Evolutionary conservation across 2,113 vertebrate genomes (phyloP).

Genomic region (Entomyzon cyanotis): DNA sequence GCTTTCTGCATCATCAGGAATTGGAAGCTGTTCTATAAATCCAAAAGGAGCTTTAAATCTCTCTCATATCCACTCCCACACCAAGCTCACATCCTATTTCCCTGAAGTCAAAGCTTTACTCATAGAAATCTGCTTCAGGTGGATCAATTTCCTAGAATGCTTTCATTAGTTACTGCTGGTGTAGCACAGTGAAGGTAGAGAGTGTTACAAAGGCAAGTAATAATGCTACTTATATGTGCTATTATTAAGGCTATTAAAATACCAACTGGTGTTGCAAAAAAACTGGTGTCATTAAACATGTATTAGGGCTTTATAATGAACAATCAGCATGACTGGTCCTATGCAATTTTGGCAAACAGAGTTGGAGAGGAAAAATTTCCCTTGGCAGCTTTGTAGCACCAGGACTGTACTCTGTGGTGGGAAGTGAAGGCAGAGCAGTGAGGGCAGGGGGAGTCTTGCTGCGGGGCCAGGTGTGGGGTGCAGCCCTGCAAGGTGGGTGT

Average conservation of each 20-base stretch:
- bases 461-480: not conserved
- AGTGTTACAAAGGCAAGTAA: not conserved
- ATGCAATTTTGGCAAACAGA: not conserved
- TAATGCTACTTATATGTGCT: not conserved
- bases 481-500: not conserved
- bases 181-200: not conserved
- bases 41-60: not conserved
- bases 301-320: not conserved
- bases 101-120: not conserved
- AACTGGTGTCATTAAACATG: not conserved
- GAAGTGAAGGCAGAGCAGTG: not conserved
- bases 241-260: not conserved
- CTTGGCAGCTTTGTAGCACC: not conserved
- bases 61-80: not conserved
- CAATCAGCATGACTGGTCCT: not conserved
- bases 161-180: not conserved
- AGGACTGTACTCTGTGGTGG: not conserved
- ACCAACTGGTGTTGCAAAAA: not conserved
- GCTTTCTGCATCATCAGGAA: not conserved
- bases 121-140: not conserved
- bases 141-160: not conserved
- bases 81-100: not conserved
- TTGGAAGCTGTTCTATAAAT: not conserved
- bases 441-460: not conserved
- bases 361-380: rapidly evolving